phyloP scores from a whole-genome alignment of 2,888 invertebrate genomes.

The Dromius quadrimaculatus region DNA sequence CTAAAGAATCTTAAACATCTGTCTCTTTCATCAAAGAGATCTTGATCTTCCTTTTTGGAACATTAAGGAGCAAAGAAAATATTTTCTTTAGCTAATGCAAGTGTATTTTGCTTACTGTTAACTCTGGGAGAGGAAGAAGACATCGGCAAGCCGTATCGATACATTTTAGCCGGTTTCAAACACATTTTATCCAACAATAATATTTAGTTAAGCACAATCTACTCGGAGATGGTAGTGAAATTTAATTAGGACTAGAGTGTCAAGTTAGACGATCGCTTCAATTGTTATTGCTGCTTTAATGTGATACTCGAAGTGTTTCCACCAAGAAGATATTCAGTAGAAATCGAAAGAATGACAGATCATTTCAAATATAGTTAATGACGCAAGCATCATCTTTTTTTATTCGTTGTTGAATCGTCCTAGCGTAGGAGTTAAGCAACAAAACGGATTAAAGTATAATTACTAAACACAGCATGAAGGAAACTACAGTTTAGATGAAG shows the following conservation, averaged over 20 bases:
- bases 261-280: slow-evolving; percentile 35
- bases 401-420: too few relatives aligned
- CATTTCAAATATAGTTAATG: too few relatives aligned
- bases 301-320: too few relatives aligned
- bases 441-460: background rate
- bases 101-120: slow-evolving; percentile 23
- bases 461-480: background rate
- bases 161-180: slow-evolving; percentile 36
- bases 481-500: background rate
- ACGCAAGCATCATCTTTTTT: too few relatives aligned
- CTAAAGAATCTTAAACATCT: too few relatives aligned
- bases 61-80: too few relatives aligned
- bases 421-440: too few relatives aligned
- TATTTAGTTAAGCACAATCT: slow-evolving; percentile 35
- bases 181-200: slow-evolving; percentile 47
- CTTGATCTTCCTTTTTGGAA: too few relatives aligned
- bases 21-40: too few relatives aligned
- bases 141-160: slow-evolving; percentile 38
- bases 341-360: too few relatives aligned
- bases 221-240: slow-evolving; percentile 12
- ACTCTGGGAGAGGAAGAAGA: slow-evolving; percentile 2
- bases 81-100: slow-evolving; percentile 32
- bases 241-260: slow-evolving; percentile 37
- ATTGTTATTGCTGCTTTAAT: slow-evolving; percentile 43
- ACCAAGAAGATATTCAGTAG: too few relatives aligned